Base-by-base conservation (phyloP, 2,113 vertebrate genomes). In the Tenrec ecaudatus region DNA sequence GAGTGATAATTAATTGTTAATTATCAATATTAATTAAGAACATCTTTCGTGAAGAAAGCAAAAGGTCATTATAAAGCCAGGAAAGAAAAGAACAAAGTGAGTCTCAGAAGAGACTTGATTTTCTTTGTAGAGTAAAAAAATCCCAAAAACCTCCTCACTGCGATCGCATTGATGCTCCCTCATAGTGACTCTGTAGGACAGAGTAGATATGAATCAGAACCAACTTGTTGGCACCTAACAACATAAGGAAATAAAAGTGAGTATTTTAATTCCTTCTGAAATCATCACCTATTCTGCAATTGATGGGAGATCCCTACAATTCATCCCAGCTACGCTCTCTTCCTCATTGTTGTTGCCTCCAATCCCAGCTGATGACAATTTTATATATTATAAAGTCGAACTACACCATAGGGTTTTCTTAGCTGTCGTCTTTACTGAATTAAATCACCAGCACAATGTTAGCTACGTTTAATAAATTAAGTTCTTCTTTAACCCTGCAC, bases 371-470 rank as follows among this genome's bases (percentile, higher is more conserved):
- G 14, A 71, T 33, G n/a, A 7, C 17, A 8, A 33, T n/a, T 20
- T n/a, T 53, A 8, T 71, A 3, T 71, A 2, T 69, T n/a, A n/a
- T 14, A 69, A 17, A n/a, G 66, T 69, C n/a, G 66, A 69, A 12
- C 66, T n/a, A n/a, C 17, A 6, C 69, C 16, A 33, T 2, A 71
- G 69, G 12, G 7, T 2, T 71, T 71, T 71, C 69, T 71, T 71
- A n/a, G 69, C 6, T 71, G 6, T 71, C 33, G 33, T 20, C 69
- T 71, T 33, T 33, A n/a, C 16, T 20, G 4, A 33, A 33, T 31
- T n/a, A 33, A n/a, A 71, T 19, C n/a, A 71, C 19, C 82, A 79
- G 82, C 82, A 90, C 82, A 92, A 86, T 23, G 43, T 20, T 73
- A 43, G 12, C 43, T 89, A 53, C 47, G 11, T 86, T 40, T 75